Percentiles rank a stretch among this genome's conserved stretches.
phyloP scores from a whole-genome alignment of 2,113 vertebrate genomes.

The Helogale parvula region DNA sequence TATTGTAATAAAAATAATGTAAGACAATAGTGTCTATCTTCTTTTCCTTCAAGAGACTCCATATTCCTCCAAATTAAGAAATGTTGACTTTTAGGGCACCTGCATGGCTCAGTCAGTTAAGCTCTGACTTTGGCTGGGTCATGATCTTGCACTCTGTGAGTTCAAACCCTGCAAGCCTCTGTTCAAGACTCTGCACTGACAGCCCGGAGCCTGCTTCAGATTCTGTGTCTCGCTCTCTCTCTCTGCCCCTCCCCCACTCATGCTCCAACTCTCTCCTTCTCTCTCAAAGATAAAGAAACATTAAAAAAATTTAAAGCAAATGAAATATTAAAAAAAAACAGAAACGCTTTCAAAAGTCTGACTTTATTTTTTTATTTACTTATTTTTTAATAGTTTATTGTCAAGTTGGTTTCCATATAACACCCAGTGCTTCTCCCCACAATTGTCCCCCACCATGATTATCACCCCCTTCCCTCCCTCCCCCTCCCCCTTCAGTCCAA shows the following conservation, averaged over 20 bases:
- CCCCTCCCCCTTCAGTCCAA: no score
- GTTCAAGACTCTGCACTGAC: no score
- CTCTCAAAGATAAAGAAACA: neutral
- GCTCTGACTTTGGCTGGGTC: neutral
- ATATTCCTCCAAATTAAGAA: neutral
- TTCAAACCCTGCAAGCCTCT: no score
- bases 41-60: neutral
- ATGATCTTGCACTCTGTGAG: neutral
- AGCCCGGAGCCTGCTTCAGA: no score
- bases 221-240: no score
- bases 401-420: no score
- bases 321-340: neutral
- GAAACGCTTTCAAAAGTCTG: neutral
- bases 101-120: neutral
- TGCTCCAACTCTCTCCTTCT: neutral
- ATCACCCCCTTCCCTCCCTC: no score
- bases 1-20: neutral
- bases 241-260: neutral
- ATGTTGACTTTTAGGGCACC: neutral
- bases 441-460: no score
- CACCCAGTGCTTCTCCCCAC: no score
- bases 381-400: no score
- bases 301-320: neutral
- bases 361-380: neutral
- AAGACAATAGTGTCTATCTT: neutral